Percentiles rank a stretch among this genome's conserved stretches.
These are phyloP conservation scores for Eidolon dupreanum DNA, from an alignment of 2,797 vertebrate genomes.

Conservation along the genomic window DNA sequence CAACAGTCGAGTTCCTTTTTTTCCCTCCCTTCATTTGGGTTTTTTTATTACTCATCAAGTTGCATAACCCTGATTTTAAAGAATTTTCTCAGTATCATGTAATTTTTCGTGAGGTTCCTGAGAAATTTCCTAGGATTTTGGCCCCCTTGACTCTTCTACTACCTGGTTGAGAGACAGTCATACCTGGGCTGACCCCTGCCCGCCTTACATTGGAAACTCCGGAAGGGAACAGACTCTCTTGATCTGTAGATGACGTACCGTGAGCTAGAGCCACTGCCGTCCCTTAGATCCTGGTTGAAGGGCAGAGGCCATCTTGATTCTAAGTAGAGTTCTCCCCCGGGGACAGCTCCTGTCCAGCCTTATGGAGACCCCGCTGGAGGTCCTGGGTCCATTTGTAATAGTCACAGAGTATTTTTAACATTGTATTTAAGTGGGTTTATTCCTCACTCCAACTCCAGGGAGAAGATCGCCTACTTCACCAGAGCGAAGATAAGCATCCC, in stretches of 20 bases:
- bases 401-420: background rate
- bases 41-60: rapidly evolving
- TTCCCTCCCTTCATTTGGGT: too few relatives aligned
- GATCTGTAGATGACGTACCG: background rate
- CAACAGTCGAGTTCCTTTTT: rapidly evolving
- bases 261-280: background rate
- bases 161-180: background rate
- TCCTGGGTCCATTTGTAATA: background rate
- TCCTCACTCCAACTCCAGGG: slow-evolving; percentile 81
- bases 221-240: background rate
- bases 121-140: background rate
- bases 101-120: background rate
- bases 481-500: slow-evolving; percentile 91
- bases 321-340: background rate
- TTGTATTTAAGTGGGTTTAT: background rate
- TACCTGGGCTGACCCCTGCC: background rate
- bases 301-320: background rate
- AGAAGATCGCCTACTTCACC: slow-evolving; percentile 93
- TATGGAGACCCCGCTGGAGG: background rate
- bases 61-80: background rate
- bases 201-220: background rate
- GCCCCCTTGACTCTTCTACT: background rate
- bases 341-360: background rate
- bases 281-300: rapidly evolving
- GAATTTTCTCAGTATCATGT: background rate